These are phyloP conservation scores for Atlantisia rogersi DNA, from an alignment of 2,113 vertebrate species.

Conservation along the genomic window DNA sequence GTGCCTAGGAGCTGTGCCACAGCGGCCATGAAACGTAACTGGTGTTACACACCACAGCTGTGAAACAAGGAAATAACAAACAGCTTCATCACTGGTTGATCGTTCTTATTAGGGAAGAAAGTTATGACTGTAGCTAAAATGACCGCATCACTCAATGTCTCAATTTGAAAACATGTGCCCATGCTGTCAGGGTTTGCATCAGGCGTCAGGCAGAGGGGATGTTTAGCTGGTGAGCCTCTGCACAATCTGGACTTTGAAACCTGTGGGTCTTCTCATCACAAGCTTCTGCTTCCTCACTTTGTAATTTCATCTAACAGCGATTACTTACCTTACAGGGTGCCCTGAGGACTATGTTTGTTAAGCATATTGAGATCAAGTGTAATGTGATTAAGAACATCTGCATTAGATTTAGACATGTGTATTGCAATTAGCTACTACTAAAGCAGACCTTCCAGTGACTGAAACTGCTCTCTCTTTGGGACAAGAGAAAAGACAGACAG, in stretches of 20 bases:
- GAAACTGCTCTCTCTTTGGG: not conserved
- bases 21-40: not conserved
- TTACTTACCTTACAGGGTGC: slow-evolving; percentile 14
- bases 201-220: not conserved
- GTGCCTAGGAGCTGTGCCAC: fast-evolving
- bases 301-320: not conserved
- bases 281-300: not conserved
- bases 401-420: slow-evolving; percentile 13
- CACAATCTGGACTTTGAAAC: not conserved
- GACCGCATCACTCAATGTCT: not conserved
- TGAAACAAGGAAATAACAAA: not conserved
- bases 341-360: slow-evolving; percentile 32
- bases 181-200: not conserved
- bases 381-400: slow-evolving; percentile 32
- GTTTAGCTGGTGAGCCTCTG: not conserved
- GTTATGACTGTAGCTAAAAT: not conserved
- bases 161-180: not conserved
- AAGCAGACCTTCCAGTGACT: not conserved
- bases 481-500: not conserved
- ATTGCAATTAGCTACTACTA: not conserved
- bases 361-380: slow-evolving; percentile 26
- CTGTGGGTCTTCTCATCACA: not conserved
- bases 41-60: not conserved
- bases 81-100: not conserved
- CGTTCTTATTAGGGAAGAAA: not conserved